phyloP scores from a whole-genome alignment of 2,888 invertebrate species.

The Tetragonisca angustula region DNA sequence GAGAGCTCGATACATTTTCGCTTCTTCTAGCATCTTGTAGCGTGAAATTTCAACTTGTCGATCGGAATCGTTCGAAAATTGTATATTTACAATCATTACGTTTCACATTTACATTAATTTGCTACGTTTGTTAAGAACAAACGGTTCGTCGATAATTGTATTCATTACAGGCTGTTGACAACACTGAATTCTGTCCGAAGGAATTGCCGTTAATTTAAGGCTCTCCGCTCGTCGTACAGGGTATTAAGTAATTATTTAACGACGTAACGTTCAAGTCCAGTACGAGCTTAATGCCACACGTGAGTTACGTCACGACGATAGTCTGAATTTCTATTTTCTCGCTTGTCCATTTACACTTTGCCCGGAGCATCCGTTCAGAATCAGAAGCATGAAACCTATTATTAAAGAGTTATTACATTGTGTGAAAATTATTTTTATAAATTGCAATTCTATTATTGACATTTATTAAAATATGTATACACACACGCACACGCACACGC shows the following conservation, averaged over 20 bases:
- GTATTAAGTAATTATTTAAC: slow-evolving; percentile 52
- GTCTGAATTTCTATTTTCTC: slow-evolving; percentile 11
- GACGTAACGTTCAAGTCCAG: slow-evolving; percentile 26
- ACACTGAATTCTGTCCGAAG: background rate
- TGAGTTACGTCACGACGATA: slow-evolving; percentile 32
- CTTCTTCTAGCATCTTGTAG: background rate
- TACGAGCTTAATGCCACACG: slow-evolving; percentile 33
- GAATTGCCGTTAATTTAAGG: slow-evolving; percentile 46
- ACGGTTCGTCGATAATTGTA: background rate
- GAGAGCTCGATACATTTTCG: background rate
- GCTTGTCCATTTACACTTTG: background rate
- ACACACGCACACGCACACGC: too few relatives aligned
- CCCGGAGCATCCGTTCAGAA: slow-evolving; percentile 1
- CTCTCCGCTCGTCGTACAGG: slow-evolving; percentile 44
- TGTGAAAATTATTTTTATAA: too few relatives aligned
- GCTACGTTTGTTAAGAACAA: background rate
- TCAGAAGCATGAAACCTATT: background rate
- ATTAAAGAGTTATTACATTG: too few relatives aligned
- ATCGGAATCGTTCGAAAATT: background rate
- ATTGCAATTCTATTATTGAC: too few relatives aligned
- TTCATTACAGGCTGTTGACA: background rate
- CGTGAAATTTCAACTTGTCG: background rate
- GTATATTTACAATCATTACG: background rate
- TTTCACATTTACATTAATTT: background rate
- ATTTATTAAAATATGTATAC: too few relatives aligned